A percentile compares a stretch with the other conserved stretches of the same genome.
Conservation (phyloP, 2,888 invertebrate species). For the Torymus auratus region DNA sequence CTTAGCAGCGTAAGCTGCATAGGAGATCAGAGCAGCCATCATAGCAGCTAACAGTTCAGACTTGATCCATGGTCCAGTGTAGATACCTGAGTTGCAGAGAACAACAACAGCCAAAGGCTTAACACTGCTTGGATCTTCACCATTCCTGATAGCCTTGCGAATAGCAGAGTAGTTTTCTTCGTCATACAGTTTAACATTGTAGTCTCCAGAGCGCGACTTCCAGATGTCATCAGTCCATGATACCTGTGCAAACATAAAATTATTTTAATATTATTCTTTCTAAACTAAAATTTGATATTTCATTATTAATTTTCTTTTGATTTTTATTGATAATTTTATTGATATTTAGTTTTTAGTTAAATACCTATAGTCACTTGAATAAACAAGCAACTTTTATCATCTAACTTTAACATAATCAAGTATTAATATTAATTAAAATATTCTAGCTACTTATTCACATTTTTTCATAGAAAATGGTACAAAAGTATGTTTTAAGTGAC, state of each 20-base stretch:
- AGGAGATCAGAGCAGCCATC: conserved; percentile 87
- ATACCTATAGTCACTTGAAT: too few relatives aligned
- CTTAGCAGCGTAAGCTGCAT: conserved; percentile 91
- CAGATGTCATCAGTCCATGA: conserved; percentile 95
- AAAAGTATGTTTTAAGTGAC: too few relatives aligned
- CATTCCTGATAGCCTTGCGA: conserved; percentile 87
- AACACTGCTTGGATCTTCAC: conserved; percentile 83
- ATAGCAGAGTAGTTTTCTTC: conserved; percentile 94
- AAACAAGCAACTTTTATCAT: too few relatives aligned
- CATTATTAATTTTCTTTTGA: not conserved
- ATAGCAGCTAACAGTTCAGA: conserved; percentile 92
- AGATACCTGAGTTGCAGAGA: conserved; percentile 87
- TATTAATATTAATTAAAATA: too few relatives aligned
- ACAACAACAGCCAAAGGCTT: conserved; percentile 85
- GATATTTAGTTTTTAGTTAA: too few relatives aligned
- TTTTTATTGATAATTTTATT: too few relatives aligned
- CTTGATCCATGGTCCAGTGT: conserved; percentile 94
- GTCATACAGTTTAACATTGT: conserved; percentile 89
- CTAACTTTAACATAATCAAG: too few relatives aligned
- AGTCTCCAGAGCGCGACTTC: conserved; percentile 88
- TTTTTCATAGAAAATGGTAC: too few relatives aligned
- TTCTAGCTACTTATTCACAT: too few relatives aligned
- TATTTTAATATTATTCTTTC: not conserved
- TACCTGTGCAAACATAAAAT: conserved; percentile 80
- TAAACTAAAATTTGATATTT: conserved; percentile 1